Evolutionary conservation across 2,797 vertebrate species (phyloP).

Genomic region (Harpagifer antarcticus): DNA sequence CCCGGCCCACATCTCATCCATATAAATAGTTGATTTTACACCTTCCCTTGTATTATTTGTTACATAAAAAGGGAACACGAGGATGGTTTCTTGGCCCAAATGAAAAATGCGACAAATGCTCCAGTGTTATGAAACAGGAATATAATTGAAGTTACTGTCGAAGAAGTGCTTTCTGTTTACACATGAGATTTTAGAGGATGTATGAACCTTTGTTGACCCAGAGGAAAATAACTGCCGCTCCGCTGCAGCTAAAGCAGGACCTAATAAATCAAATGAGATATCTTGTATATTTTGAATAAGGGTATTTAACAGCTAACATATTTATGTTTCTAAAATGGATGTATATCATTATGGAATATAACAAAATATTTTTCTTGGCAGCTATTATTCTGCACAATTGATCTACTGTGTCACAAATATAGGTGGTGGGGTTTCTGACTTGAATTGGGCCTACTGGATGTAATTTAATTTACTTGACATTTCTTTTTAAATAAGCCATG

Average conservation of each 20-base stretch:
- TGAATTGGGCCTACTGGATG: constrained; percentile 81
- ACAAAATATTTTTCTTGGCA: constrained; percentile 78
- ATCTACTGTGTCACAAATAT: constrained; percentile 73
- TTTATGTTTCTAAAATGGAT: constrained; percentile 76
- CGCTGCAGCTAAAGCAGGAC: constrained; percentile 61
- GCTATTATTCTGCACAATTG: constrained; percentile 81
- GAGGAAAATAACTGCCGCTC: constrained; percentile 40
- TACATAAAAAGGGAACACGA: constrained; percentile 27
- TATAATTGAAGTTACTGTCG: constrained; percentile 43
- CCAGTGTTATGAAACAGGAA: constrained; percentile 37
- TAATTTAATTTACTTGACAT: constrained; percentile 81
- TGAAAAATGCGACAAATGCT: constrained; percentile 45
- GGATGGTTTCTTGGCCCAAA: constrained; percentile 38
- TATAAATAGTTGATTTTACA: constrained; percentile 44
- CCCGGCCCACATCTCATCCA: constrained; percentile 31
- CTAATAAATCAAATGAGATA: constrained; percentile 61
- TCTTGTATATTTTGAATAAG: constrained; percentile 73
- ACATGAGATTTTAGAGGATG: constrained; percentile 48
- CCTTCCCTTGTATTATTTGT: constrained; percentile 39
- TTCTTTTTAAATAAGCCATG: constrained; percentile 84
- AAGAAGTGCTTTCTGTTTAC: constrained; percentile 64
- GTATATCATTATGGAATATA: constrained; percentile 69
- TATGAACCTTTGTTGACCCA: constrained; percentile 53
- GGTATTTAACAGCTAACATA: constrained; percentile 61
- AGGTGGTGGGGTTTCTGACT: constrained; percentile 69